Conservation (phyloP, 2,797 vertebrate genomes). For the Valencia hispanica region DNA sequence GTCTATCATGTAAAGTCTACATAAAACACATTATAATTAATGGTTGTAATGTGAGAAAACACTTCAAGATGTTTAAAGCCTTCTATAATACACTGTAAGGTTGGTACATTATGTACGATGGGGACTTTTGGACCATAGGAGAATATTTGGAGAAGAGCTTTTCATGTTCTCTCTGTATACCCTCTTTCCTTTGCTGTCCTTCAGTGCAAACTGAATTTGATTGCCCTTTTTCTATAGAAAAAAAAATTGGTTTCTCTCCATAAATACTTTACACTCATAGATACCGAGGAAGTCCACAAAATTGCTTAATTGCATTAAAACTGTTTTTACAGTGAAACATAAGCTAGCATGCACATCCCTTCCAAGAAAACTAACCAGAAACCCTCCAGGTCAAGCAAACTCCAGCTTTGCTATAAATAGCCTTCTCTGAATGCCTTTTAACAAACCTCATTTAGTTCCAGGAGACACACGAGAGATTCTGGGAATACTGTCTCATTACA, state of each 20-base stretch:
- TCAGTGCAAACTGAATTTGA: background rate
- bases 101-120: background rate
- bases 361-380: slow-evolving; percentile 9
- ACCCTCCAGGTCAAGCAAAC: slow-evolving; percentile 1
- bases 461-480: background rate
- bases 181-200: background rate
- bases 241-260: too few relatives aligned
- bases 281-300: slow-evolving; percentile 1
- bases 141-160: background rate
- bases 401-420: slow-evolving; percentile 3
- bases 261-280: background rate
- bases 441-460: slow-evolving; percentile 7
- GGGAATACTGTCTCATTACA: background rate
- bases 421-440: slow-evolving; percentile 7
- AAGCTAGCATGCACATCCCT: background rate
- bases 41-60: background rate
- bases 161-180: background rate
- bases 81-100: background rate
- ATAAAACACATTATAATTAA: background rate
- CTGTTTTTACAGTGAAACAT: background rate
- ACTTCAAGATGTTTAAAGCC: too few relatives aligned
- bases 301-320: slow-evolving; percentile 4
- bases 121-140: background rate
- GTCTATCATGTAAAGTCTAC: background rate
- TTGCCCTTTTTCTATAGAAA: background rate